Conservation (phyloP, 2,888 invertebrate species). For the Drosophila mulleri region DNA sequence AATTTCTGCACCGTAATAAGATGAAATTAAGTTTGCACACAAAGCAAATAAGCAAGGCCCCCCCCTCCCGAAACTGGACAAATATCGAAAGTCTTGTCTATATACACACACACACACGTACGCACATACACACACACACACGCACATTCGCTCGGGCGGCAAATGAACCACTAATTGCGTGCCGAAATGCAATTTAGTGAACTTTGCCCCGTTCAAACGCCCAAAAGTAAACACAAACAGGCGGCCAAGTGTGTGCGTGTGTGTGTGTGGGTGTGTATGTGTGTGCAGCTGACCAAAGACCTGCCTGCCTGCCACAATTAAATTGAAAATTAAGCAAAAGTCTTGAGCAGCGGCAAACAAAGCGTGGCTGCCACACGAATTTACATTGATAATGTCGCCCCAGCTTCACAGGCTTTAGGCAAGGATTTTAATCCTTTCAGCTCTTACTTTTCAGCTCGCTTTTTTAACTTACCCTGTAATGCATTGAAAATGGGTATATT, state of each 20-base stretch:
- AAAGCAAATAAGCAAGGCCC: constrained; percentile 49
- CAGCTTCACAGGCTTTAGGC: constrained; percentile 44
- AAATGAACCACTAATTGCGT: constrained; percentile 84
- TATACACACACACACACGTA: neutral
- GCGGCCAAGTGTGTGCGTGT: neutral
- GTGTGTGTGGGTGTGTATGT: constrained; percentile 9
- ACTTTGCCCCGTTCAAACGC: constrained; percentile 61
- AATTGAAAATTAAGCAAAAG: constrained; percentile 73
- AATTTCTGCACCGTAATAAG: constrained; percentile 80
- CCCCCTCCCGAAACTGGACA: constrained; percentile 20
- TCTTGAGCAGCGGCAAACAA: constrained; percentile 74
- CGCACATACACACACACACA: neutral
- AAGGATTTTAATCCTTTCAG: constrained; percentile 78
- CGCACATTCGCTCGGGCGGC: constrained; percentile 64
- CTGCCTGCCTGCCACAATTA: constrained; percentile 56
- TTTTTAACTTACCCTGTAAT: neutral
- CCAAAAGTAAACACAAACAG: constrained; percentile 42
- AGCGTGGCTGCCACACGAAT: constrained; percentile 45
- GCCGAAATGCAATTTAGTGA: constrained; percentile 84
- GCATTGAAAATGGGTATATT: neutral
- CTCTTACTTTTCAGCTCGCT: neutral
- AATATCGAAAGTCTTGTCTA: constrained; percentile 38
- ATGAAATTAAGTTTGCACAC: constrained; percentile 77
- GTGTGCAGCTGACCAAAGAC: constrained; percentile 44
- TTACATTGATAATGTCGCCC: constrained; percentile 7